These are phyloP conservation scores for Rhagoletis pomonella DNA, from an alignment of 1,140 invertebrate genomes.

Conservation along the genomic window DNA sequence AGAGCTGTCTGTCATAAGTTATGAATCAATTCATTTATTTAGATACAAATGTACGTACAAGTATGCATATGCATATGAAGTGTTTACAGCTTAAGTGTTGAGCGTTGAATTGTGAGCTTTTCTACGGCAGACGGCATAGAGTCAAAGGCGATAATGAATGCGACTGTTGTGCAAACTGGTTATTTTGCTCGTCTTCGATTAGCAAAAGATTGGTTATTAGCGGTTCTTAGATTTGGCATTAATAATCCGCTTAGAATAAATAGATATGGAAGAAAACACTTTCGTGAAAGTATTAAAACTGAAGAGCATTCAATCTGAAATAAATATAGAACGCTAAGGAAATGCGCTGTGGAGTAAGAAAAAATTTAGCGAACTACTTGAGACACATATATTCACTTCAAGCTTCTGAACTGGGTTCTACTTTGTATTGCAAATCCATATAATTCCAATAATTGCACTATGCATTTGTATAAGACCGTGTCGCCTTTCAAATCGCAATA, in stretches of 20 bases:
- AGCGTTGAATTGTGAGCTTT: neutral
- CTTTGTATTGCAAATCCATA: too few species aligned
- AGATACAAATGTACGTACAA: neutral
- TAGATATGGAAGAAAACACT: slow-evolving; percentile 23
- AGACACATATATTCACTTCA: too few species aligned
- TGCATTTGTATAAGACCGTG: too few species aligned
- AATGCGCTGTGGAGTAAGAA: too few species aligned
- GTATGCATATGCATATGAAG: neutral
- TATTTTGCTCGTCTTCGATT: slow-evolving; percentile 16
- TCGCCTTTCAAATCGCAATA: too few species aligned
- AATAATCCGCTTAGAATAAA: slow-evolving; percentile 28
- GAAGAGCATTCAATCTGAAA: neutral
- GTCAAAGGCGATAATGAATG: neutral
- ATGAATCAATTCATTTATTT: slow-evolving; percentile 44
- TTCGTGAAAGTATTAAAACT: neutral
- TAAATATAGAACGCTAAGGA: too few species aligned
- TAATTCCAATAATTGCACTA: too few species aligned
- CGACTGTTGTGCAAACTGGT: neutral
- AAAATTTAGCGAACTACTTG: too few species aligned
- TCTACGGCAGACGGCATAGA: neutral
- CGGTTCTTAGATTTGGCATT: neutral
- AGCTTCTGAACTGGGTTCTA: too few species aligned
- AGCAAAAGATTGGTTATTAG: neutral
- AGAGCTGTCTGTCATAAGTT: slow-evolving; percentile 47
- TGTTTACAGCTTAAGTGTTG: neutral